These are phyloP conservation scores for Mythimna lalbum DNA, from an alignment of 2,888 invertebrate genomes.

Conservation along the genomic window DNA sequence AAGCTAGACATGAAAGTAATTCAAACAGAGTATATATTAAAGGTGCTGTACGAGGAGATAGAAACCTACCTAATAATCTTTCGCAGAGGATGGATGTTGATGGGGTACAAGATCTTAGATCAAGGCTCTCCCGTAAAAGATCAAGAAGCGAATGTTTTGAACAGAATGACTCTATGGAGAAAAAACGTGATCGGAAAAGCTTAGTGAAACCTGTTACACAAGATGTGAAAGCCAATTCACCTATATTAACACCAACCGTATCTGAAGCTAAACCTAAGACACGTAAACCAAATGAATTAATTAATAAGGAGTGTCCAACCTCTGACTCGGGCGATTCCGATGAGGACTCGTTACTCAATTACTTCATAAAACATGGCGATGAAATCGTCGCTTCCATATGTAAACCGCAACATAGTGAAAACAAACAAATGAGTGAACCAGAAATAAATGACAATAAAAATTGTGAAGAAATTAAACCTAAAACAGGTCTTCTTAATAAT, in stretches of 20 bases:
- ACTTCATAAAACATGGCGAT: constrained; percentile 76
- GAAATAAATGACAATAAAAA: background rate
- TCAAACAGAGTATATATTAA: background rate
- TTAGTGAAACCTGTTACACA: constrained; percentile 64
- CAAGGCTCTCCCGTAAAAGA: constrained; percentile 62
- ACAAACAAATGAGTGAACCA: background rate
- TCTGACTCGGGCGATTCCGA: constrained; percentile 55
- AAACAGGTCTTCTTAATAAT: background rate
- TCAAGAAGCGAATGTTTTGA: constrained; percentile 26
- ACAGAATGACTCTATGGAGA: background rate
- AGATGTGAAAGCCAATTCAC: constrained; percentile 36
- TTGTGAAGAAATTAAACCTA: background rate
- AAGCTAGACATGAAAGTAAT: constrained; percentile 14
- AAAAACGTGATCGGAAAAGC: constrained; percentile 58
- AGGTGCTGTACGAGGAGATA: constrained; percentile 14
- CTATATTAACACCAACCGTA: constrained; percentile 13
- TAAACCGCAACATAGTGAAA: background rate
- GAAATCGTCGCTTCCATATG: constrained; percentile 76
- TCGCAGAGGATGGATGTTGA: constrained; percentile 20
- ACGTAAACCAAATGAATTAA: constrained; percentile 72
- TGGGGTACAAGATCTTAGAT: constrained; percentile 63
- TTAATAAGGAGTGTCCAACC: constrained; percentile 70
- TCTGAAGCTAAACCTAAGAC: constrained; percentile 59
- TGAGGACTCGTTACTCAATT: constrained; percentile 75
- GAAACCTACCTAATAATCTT: constrained; percentile 1